Conservation (phyloP, 2,888 invertebrate species). For the Acleris literana region DNA sequence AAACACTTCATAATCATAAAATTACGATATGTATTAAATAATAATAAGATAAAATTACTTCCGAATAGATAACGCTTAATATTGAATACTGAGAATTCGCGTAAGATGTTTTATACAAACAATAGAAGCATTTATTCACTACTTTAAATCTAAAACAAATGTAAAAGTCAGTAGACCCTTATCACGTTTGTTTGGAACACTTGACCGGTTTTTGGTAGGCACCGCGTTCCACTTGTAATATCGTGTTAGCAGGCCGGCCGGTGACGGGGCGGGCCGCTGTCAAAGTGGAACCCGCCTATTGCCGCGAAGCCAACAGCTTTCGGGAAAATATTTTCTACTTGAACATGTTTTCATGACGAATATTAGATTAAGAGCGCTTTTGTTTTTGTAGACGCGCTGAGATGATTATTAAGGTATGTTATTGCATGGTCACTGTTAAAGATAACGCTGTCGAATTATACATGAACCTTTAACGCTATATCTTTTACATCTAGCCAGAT, state of each 20-base stretch:
- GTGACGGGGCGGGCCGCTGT: conserved; percentile 40
- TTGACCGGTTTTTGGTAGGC: conserved; percentile 31
- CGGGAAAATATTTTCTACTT: conserved; percentile 19
- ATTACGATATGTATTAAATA: too few relatives aligned
- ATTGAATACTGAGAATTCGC: too few relatives aligned
- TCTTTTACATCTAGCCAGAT: too few relatives aligned
- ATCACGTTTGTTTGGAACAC: conserved; percentile 14
- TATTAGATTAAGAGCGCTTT: conserved; percentile 2
- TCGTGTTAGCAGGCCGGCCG: conserved; percentile 50
- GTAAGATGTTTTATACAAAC: too few relatives aligned
- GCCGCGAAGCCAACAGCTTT: conserved; percentile 9
- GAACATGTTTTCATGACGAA: conserved; percentile 13
- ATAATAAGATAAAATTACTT: too few relatives aligned
- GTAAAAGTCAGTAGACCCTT: conserved; percentile 2
- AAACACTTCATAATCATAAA: too few relatives aligned
- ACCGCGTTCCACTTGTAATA: conserved; percentile 47
- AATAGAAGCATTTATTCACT: neutral
- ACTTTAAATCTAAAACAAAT: neutral
- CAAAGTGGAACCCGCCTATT: conserved; percentile 38
- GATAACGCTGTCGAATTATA: too few relatives aligned
- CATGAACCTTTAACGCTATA: too few relatives aligned
- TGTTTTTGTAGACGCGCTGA: too few relatives aligned
- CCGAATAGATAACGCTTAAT: too few relatives aligned
- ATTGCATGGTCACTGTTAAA: too few relatives aligned
- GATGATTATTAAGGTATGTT: too few relatives aligned